phyloP scores from a whole-genome alignment of 2,888 invertebrate species.

The Ophioninae sp. region DNA sequence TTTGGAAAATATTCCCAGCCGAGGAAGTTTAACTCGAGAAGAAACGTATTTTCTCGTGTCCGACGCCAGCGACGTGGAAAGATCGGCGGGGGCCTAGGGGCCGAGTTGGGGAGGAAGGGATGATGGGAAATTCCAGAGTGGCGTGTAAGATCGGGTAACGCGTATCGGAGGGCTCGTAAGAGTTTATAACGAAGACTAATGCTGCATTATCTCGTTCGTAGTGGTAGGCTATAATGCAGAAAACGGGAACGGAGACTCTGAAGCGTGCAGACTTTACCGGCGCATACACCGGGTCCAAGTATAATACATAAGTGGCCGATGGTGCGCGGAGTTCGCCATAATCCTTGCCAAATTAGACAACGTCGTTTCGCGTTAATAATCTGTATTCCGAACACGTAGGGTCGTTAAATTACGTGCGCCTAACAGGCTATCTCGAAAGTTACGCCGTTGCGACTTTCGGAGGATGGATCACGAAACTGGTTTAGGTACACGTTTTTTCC shows the following conservation, averaged over 20 bases:
- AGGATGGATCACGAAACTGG: background rate
- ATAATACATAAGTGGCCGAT: conserved; percentile 35
- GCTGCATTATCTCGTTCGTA: conserved; percentile 49
- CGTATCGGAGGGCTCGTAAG: conserved; percentile 62
- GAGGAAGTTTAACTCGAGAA: conserved; percentile 39
- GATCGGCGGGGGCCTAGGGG: background rate
- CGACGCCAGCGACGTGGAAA: conserved; percentile 14
- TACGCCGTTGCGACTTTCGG: background rate
- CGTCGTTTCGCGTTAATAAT: conserved; percentile 67
- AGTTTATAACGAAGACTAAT: conserved; percentile 67
- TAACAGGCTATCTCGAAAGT: background rate
- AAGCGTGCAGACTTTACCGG: conserved; percentile 30
- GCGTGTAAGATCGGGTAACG: conserved; percentile 59
- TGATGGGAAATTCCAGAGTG: conserved; percentile 28
- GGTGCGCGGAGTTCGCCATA: conserved; percentile 55
- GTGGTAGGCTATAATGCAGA: conserved; percentile 6
- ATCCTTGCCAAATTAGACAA: conserved; percentile 67
- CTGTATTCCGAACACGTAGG: conserved; percentile 67
- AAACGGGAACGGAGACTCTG: background rate
- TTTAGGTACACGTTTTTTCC: too few relatives aligned
- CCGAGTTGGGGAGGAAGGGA: background rate
- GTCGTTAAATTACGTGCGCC: conserved; percentile 57
- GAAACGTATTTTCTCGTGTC: conserved; percentile 34
- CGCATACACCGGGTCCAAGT: conserved; percentile 7
- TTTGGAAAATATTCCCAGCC: conserved; percentile 27